Conservation (phyloP, 2,888 invertebrate genomes). For the Dryadula phaetusa region DNA sequence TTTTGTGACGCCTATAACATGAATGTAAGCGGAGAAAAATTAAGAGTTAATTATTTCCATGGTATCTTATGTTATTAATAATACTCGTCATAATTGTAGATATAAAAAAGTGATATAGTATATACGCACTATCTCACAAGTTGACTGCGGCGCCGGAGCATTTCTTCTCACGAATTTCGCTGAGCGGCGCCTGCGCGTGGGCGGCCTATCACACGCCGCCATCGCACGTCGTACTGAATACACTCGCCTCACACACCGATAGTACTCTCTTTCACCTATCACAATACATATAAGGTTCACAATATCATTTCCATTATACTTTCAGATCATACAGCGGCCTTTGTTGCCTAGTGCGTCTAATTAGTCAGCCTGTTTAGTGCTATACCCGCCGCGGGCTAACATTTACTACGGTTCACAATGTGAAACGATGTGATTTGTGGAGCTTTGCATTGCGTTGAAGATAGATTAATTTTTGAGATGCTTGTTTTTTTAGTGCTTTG, state of each 20-base stretch:
- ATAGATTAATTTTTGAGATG: conserved; percentile 46
- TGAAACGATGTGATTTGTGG: conserved; percentile 75
- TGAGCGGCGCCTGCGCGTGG: conserved; percentile 77
- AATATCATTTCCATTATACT: conserved; percentile 46
- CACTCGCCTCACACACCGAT: conserved; percentile 57
- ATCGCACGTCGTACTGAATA: conserved; percentile 68
- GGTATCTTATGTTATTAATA: conserved; percentile 19
- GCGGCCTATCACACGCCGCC: conserved; percentile 78
- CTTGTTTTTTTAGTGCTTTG: conserved; percentile 36
- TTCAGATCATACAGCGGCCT: conserved; percentile 59
- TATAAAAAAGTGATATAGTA: conserved; percentile 18
- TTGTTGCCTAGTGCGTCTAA: conserved; percentile 82
- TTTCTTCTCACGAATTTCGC: conserved; percentile 82
- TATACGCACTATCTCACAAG: conserved; percentile 28
- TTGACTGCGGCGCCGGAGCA: conserved; percentile 62
- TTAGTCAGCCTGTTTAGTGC: conserved; percentile 82
- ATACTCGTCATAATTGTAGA: conserved; percentile 23
- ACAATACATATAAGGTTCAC: conserved; percentile 54
- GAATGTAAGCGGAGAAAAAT: background rate
- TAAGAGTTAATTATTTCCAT: conserved; percentile 9
- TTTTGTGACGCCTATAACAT: background rate
- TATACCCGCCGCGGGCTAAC: conserved; percentile 69
- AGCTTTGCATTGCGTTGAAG: conserved; percentile 48
- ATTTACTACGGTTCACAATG: conserved; percentile 67
- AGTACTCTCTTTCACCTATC: conserved; percentile 53